A percentile compares a stretch with the other conserved stretches of the same genome.
phyloP scores from a whole-genome alignment of 1,140 invertebrate genomes.

The Octopus bimaculoides region DNA sequence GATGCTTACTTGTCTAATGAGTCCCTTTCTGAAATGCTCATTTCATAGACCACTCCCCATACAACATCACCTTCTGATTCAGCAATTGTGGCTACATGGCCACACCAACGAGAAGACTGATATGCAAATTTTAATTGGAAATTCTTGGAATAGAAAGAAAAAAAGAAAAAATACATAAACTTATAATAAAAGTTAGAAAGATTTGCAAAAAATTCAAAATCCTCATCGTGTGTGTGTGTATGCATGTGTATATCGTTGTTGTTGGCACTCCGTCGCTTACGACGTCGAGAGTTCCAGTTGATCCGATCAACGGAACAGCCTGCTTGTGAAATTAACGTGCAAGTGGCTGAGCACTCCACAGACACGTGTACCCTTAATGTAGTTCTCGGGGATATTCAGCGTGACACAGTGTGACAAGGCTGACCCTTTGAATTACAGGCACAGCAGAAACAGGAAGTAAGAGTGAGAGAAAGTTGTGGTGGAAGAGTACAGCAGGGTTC shows the following conservation, averaged over 20 bases:
- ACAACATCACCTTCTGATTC: constrained; percentile 62
- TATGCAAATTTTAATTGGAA: constrained; percentile 71
- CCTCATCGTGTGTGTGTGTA: not conserved
- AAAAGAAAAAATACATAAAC: not conserved
- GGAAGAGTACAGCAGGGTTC: too few relatives aligned
- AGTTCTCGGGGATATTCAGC: too few relatives aligned
- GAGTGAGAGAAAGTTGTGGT: too few relatives aligned
- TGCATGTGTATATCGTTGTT: not conserved
- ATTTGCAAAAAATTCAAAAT: not conserved
- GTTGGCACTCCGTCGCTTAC: not conserved
- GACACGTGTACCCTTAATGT: too few relatives aligned
- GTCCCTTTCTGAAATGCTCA: constrained; percentile 65
- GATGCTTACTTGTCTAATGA: constrained; percentile 67
- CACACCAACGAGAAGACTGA: constrained; percentile 71
- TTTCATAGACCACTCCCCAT: constrained; percentile 79
- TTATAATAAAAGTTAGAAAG: not conserved
- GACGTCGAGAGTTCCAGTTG: too few relatives aligned
- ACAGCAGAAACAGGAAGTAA: too few relatives aligned
- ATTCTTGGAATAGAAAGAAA: constrained; percentile 58
- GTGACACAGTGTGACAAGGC: too few relatives aligned
- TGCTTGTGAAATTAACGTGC: too few relatives aligned
- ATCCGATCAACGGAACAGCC: too few relatives aligned
- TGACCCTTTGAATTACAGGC: too few relatives aligned
- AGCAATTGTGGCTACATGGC: constrained; percentile 73
- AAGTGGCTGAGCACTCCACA: too few relatives aligned